Evolutionary conservation across 1,140 invertebrate species (phyloP).

Genomic region (Eueides isabella): DNA sequence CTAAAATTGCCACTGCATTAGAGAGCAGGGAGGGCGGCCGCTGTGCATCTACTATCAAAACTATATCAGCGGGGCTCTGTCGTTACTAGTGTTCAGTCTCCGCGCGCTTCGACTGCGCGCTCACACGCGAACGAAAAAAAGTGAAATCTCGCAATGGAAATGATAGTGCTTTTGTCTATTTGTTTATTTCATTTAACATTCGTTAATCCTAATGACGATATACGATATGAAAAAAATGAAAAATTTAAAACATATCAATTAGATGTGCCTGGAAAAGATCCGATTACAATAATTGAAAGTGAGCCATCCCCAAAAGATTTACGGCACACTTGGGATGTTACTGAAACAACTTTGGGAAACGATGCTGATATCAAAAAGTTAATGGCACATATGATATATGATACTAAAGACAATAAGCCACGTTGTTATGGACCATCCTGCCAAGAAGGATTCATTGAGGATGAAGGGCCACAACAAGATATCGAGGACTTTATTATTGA

Average conservation of each 20-base stretch:
- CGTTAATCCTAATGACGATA: slow-evolving; percentile 53
- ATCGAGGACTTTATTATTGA: slow-evolving; percentile 83
- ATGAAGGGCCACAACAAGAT: slow-evolving; percentile 75
- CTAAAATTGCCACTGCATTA: slow-evolving; percentile 74
- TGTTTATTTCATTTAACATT: slow-evolving; percentile 52
- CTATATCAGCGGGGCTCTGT: slow-evolving; percentile 68
- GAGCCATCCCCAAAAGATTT: slow-evolving; percentile 42
- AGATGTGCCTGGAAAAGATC: slow-evolving; percentile 80
- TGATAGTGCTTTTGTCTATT: slow-evolving; percentile 66
- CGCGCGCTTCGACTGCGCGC: slow-evolving; percentile 60
- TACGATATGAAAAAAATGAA: slow-evolving; percentile 65
- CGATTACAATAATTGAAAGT: slow-evolving; percentile 82
- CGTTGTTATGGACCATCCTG: slow-evolving; percentile 79
- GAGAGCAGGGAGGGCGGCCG: slow-evolving; percentile 72
- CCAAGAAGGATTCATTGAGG: slow-evolving; percentile 66
- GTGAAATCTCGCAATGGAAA: slow-evolving; percentile 70
- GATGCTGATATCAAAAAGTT: slow-evolving; percentile 72
- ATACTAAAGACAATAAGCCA: slow-evolving; percentile 56
- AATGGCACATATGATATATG: slow-evolving; percentile 73
- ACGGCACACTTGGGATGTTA: slow-evolving; percentile 48
- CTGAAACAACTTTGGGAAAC: slow-evolving; percentile 52
- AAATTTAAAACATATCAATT: slow-evolving; percentile 73
- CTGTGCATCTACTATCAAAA: slow-evolving; percentile 77
- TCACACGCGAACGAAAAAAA: slow-evolving; percentile 66
- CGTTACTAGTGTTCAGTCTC: slow-evolving; percentile 66